These are phyloP conservation scores for Hypomecis punctinalis DNA, from an alignment of 2,888 invertebrate genomes.

Conservation along the genomic window DNA sequence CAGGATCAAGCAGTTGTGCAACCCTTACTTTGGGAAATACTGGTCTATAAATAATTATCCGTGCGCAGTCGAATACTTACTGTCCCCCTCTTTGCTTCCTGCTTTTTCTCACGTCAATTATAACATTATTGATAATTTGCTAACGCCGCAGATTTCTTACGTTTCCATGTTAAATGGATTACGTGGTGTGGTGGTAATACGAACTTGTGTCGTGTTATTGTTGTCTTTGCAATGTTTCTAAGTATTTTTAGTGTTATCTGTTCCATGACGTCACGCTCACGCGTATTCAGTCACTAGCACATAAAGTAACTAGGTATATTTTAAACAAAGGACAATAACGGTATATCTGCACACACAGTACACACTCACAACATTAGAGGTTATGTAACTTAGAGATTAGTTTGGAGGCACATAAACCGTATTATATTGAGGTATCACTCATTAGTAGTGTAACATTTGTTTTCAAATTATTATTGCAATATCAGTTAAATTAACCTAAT, in stretches of 20 bases:
- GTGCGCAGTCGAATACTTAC: not conserved
- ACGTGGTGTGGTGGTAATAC: not conserved
- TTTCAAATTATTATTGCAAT: too few relatives aligned
- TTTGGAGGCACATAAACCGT: conserved; percentile 4
- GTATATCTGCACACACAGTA: conserved; percentile 3
- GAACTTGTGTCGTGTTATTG: not conserved
- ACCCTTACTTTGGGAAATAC: conserved; percentile 7
- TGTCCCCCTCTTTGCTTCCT: conserved; percentile 22
- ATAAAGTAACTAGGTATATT: not conserved
- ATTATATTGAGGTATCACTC: not conserved
- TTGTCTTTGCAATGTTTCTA: not conserved
- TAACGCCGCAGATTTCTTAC: conserved; percentile 1
- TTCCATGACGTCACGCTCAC: not conserved
- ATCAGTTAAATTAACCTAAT: too few relatives aligned
- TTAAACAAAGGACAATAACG: not conserved
- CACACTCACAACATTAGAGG: conserved; percentile 2
- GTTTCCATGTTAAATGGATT: conserved; percentile 2
- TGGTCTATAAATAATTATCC: not conserved
- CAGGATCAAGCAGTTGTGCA: not conserved
- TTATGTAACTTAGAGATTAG: conserved; percentile 2
- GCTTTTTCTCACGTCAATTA: conserved; percentile 35
- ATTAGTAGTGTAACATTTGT: not conserved
- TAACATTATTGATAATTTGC: conserved; percentile 12
- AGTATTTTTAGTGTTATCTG: not conserved
- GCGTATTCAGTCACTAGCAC: not conserved